Base-by-base conservation (phyloP, 2,113 vertebrate species). In the Phrynocephalus versicolor region DNA sequence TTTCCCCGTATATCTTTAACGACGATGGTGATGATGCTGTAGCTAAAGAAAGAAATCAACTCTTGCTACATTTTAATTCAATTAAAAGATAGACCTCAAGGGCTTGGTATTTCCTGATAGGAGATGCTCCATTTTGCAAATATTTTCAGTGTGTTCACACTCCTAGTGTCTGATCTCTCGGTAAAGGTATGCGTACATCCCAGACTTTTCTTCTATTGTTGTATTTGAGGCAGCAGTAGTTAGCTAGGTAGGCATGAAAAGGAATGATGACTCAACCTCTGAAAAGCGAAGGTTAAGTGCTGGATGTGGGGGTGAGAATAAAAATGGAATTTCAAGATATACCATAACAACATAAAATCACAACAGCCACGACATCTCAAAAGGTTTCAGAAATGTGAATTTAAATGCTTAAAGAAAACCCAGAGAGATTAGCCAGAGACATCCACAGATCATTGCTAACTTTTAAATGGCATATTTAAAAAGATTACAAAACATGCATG, bases 221-320 rank as follows among this genome's bases (percentile, higher is more conserved):
- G 55, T 25, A 13, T 30, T 72, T 85, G 4, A 27, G 60, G 2
- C 14, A 79, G 10, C 27, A 25, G 60, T 33, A 72, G 72, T 3
- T 37, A 78, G 51, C 45, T 78, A 6, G 73, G 41, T 70, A 72
- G 14, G 73, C 51, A 72, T 14, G 41, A 57, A 23, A 35, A 79
- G 37, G 21, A 79, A 41, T 25, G 33, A 60, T 58, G 65, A 85
- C 65, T 85, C 67, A 60, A 39, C 10, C 19, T 84, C 64, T 70
- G 23, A 67, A 70, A 74, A 60, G 41, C 35, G 55, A 74, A 83
- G 82, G 82, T 71, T 83, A 58, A 83, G 37, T 76, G 82, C 55
- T 73, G 76, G 67, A 18, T 73, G 55, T 45, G 67, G 39, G 77
- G 57, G 57, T 35, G 67, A 71, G 13, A 71, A 67, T 23, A 57